These are phyloP conservation scores for Drosophila erecta DNA, from an alignment of 1,140 invertebrate genomes.

Conservation along the genomic window DNA sequence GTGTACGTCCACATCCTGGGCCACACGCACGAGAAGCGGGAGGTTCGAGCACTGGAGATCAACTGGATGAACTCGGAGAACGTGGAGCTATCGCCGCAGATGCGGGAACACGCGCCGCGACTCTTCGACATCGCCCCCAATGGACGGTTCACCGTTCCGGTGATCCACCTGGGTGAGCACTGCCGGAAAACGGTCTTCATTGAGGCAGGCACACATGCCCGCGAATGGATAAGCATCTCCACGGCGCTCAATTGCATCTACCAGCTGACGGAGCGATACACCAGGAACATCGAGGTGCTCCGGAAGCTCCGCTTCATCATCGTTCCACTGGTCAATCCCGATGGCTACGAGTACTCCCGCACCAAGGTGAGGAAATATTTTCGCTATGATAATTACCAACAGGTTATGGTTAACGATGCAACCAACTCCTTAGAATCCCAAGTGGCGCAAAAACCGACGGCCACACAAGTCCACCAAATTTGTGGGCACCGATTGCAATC, in stretches of 20 bases:
- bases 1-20: slow-evolving; percentile 86
- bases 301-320: slow-evolving; percentile 87
- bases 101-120: slow-evolving; percentile 41
- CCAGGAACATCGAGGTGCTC: slow-evolving; percentile 83
- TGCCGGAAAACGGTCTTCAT: slow-evolving; percentile 84
- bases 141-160: slow-evolving; percentile 21
- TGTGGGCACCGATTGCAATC: slow-evolving; percentile 88
- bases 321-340: slow-evolving; percentile 87
- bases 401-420: too few species aligned
- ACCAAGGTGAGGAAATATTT: slow-evolving; percentile 46
- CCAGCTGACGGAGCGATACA: slow-evolving; percentile 85
- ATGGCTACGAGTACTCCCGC: slow-evolving; percentile 85
- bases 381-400: neutral
- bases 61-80: slow-evolving; percentile 76
- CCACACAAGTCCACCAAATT: slow-evolving; percentile 84
- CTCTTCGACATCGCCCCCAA: neutral
- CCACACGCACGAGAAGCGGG: slow-evolving; percentile 85
- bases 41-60: slow-evolving; percentile 86
- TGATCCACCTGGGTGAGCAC: slow-evolving; percentile 30
- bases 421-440: slow-evolving; percentile 72
- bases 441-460: slow-evolving; percentile 86
- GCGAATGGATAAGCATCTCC: slow-evolving; percentile 89
- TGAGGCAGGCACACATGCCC: slow-evolving; percentile 87
- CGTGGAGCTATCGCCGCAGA: slow-evolving; percentile 31
- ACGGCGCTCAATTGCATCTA: slow-evolving; percentile 88